A percentile compares a stretch with the other conserved stretches of the same genome.
phyloP scores from a whole-genome alignment of 2,797 vertebrate genomes.

The Prunella strophiata region DNA sequence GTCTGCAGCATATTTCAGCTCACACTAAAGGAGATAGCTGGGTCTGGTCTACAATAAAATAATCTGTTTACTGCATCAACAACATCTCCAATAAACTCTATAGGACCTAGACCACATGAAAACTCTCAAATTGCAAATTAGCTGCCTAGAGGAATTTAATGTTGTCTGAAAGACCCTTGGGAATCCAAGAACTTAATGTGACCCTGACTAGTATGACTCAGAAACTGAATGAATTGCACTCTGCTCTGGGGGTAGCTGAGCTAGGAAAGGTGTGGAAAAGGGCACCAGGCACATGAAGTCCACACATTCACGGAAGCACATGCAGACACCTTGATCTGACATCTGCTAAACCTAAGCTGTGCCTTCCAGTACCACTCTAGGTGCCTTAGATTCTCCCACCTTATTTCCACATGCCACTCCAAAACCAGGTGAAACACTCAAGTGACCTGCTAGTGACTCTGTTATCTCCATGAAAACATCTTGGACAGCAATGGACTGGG shows the following conservation, averaged over 20 bases:
- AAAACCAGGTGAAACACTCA: neutral
- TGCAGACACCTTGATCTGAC: neutral
- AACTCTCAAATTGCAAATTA: neutral
- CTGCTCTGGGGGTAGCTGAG: neutral
- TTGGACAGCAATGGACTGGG: neutral
- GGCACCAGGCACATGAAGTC: neutral
- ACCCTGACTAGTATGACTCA: neutral
- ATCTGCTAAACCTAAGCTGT: neutral
- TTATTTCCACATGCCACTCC: neutral
- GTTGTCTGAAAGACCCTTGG: neutral
- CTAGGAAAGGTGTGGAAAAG: neutral
- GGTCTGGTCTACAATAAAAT: neutral
- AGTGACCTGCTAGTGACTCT: neutral
- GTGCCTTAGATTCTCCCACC: neutral
- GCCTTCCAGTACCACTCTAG: neutral
- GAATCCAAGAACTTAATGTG: neutral
- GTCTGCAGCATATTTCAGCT: neutral
- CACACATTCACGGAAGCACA: neutral
- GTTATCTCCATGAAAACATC: neutral
- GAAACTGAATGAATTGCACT: neutral
- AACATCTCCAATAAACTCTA: neutral
- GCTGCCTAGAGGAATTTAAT: neutral
- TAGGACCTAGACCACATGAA: neutral
- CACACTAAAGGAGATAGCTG: neutral
- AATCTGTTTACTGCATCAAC: neutral